Evolutionary conservation across 2,888 invertebrate species (phyloP), one percentile per base, ranked within the genome.

Genomic region (Eretmocerus hayati): DNA sequence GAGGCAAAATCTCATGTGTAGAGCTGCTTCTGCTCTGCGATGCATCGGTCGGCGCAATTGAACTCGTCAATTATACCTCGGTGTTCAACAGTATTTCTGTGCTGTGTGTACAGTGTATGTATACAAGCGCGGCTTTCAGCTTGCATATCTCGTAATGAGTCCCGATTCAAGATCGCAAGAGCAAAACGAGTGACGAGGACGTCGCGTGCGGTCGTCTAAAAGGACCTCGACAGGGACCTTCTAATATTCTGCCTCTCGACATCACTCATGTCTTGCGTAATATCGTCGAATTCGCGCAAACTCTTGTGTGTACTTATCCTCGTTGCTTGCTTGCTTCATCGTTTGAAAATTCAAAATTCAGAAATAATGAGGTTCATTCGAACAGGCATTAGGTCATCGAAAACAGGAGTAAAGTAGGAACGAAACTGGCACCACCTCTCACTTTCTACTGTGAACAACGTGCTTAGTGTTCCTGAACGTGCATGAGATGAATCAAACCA

Each of bases 41-140:
- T n/a, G n/a, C n/a, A 13, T 16, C 15, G 33, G n/a, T 18, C 53
- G 42, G 55, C 50, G 58, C 56, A 56, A 58, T 56, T 58, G 56
- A 55, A 53, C 53, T 56, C 52, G 58, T 56, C 55, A 54, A 58
- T 56, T 56, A 56, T 55, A 56, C 45, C 8, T 9, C 26, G 26
- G 26, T 11, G n/a, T 26, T 6, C 26, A 6, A 6, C 26, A 9
- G 6, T 26, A 11, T 26, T 26, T 11, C 8, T 11, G 26, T 6
- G 26, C 26, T 26, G 1, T 26, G 11, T 26, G 8, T 26, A 9
- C 26, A 11, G 6, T 26, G 11, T 26, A 26, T 26, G 11, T 11
- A 26, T 26, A 26, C 11, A 26, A 11, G 26, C 26, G 26, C 6
- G 26, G 26, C 26, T 26, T 11, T 6, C 26, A 26, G 26, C 26